Conservation (phyloP, 2,113 vertebrate species). For the Pyrgilauda ruficollis region DNA sequence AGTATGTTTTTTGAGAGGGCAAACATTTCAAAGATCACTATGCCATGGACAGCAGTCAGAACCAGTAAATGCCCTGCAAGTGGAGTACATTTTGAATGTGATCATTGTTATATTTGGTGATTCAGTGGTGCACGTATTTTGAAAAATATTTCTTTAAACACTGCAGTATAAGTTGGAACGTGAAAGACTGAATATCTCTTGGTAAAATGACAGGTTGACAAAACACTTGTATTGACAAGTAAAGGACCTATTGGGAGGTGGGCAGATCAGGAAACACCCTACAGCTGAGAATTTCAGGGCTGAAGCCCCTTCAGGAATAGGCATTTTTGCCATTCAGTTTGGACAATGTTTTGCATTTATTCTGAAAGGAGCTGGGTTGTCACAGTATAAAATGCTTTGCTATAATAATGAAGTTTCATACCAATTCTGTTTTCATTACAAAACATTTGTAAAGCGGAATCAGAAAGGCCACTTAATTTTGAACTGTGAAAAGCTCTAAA, state of each 20-base stretch:
- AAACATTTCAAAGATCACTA: neutral
- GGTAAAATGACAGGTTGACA: neutral
- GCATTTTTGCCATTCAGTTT: neutral
- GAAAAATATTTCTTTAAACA: neutral
- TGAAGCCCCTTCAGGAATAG: neutral
- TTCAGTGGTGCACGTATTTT: neutral
- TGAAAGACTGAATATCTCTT: neutral
- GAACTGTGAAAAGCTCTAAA: neutral
- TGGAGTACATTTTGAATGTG: neutral
- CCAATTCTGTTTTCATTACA: neutral
- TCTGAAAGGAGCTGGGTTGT: neutral
- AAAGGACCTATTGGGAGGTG: neutral
- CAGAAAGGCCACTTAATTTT: conserved; percentile 2
- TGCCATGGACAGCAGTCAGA: neutral
- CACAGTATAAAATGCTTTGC: neutral
- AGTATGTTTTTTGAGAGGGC: neutral
- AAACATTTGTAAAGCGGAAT: conserved; percentile 9
- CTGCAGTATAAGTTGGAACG: neutral
- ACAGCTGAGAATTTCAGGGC: neutral
- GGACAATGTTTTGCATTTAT: neutral
- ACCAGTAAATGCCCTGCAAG: neutral
- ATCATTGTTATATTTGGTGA: neutral
- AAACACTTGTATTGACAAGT: neutral
- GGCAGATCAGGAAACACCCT: neutral
- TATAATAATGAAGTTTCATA: conserved; percentile 5